Percentiles rank a stretch among this genome's conserved stretches.
Evolutionary conservation across 2,888 invertebrate species (phyloP).

Genomic region (Nymphalis c-album): DNA sequence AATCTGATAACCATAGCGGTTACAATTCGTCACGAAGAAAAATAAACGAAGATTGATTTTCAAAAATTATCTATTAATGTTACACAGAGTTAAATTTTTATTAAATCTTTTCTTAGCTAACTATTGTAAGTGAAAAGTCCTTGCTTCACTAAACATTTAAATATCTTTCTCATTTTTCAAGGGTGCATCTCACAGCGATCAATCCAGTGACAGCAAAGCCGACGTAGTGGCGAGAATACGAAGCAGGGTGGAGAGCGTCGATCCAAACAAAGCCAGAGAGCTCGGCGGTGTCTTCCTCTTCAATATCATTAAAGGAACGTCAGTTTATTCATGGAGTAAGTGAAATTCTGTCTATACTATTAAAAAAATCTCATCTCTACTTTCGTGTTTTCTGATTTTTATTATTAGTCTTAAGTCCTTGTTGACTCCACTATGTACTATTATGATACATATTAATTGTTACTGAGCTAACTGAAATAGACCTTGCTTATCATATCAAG

Average conservation of each 20-base stretch:
- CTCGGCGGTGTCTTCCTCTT: constrained; percentile 75
- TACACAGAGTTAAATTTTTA: no score
- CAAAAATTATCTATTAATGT: no score
- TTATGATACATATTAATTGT: no score
- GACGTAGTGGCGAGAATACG: constrained; percentile 68
- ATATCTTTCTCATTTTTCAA: constrained; percentile 43
- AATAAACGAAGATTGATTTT: no score
- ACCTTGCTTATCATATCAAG: no score
- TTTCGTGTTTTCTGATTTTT: background rate
- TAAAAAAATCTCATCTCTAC: no score
- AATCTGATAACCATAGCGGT: no score
- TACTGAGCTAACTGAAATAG: no score
- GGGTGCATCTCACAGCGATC: constrained; percentile 72
- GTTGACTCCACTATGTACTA: no score
- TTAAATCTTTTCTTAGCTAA: no score
- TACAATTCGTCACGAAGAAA: no score
- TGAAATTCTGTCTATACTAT: constrained; percentile 25
- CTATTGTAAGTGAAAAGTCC: no score
- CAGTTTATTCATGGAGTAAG: constrained; percentile 77
- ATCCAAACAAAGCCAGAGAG: constrained; percentile 61
- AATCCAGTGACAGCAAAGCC: constrained; percentile 47
- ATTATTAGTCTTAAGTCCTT: background rate
- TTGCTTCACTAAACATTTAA: background rate
- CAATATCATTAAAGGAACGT: constrained; percentile 70
- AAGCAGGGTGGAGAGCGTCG: constrained; percentile 57